Evolutionary conservation across 2,797 vertebrate species (phyloP).

Genomic region (Hirundo rustica): DNA sequence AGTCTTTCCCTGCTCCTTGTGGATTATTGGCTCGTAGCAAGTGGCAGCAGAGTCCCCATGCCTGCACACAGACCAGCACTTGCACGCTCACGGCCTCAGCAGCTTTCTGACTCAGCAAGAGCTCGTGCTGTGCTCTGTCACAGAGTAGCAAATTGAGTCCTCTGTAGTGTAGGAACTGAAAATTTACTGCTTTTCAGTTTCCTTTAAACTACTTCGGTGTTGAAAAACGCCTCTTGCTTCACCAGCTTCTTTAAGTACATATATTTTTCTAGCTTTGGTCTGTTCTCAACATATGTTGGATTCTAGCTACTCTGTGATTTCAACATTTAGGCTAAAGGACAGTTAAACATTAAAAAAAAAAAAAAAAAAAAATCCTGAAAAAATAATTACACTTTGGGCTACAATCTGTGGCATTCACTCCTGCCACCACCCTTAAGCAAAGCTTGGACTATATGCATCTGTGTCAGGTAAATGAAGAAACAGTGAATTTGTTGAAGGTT

Average conservation of each 20-base stretch:
- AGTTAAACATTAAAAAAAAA: background rate
- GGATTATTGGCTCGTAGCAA: background rate
- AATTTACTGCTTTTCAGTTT: background rate
- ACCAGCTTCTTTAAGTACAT: background rate
- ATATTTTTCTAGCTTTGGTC: background rate
- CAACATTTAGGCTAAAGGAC: background rate
- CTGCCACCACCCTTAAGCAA: background rate
- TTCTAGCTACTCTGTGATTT: background rate
- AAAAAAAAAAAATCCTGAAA: background rate
- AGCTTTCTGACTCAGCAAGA: slow-evolving; percentile 39
- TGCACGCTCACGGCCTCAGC: background rate
- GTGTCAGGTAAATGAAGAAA: background rate
- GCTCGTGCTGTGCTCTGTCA: background rate
- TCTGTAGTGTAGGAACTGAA: background rate
- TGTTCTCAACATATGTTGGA: background rate
- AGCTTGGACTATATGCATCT: fast-evolving
- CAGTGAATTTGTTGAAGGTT: background rate
- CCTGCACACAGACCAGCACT: background rate
- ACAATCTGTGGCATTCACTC: background rate
- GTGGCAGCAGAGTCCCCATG: background rate
- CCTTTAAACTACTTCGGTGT: background rate
- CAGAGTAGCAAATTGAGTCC: background rate
- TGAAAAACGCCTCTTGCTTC: background rate
- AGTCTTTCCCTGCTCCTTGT: background rate
- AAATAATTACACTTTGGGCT: background rate